Base-by-base conservation (phyloP, 2,888 invertebrate species). In the Plebejus melissa region DNA sequence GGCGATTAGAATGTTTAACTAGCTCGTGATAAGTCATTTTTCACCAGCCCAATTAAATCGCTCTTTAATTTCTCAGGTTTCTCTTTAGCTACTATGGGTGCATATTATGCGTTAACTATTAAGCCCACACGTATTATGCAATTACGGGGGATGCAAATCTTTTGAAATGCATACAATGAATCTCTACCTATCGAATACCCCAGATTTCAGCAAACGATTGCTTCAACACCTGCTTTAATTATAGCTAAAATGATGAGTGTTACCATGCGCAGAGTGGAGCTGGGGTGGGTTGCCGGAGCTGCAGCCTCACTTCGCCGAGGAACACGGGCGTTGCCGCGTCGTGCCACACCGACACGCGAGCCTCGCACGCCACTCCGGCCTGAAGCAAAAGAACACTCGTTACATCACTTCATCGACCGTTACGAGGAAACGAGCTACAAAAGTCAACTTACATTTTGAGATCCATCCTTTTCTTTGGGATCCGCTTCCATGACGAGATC, bases 321-420 rank as follows among this genome's bases (percentile, higher is more conserved):
- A 98, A 98, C 77, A 97, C 96, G 82, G 97, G 96, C 78, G 96
- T 96, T 78, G 97, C 96, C 81, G 95, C 96, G 81, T 98, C 97
- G 87, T 98, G 98, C 97, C 97, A 98, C 78, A 98, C 93, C 16
- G 97, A 96, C 79, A 98, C 96, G 80, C 96, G 95, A 82, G 97
- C 95, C 88, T 97, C 97, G 84, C 96, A 96, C 81, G 97, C 96
- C 89, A 97, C 97, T 77, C 96, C 96, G 80, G 90, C 88, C 93
- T 93, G 83, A 5, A 79, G 38, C 16, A 74, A 13, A 65, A 76
- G 74, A 69, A 65, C 28, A 65, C 60, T 11, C 60, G 22, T 28
- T 28, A 65, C 4, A 4, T 65, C 22, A 11, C 3, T 65, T 65
- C 60, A 4, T 13, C 60, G 11, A 65, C 32, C 0, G 2, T 16